These are phyloP conservation scores for Haliaeetus leucogaster DNA, from an alignment of 2,113 vertebrate genomes.

Conservation along the genomic window DNA sequence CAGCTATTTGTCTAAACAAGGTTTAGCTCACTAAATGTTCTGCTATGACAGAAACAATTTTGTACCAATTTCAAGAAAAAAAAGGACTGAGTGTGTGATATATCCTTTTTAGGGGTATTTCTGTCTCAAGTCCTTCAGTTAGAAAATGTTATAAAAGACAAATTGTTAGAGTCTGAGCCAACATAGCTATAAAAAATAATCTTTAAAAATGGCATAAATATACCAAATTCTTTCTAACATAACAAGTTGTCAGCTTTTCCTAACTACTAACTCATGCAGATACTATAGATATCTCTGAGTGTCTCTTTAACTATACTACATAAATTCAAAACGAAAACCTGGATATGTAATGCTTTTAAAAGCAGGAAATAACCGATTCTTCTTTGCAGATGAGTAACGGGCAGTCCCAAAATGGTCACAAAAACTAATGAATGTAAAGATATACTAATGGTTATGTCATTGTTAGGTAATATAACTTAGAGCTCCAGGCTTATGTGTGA, in stretches of 20 bases:
- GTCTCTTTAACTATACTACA: not conserved
- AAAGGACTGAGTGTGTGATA: not conserved
- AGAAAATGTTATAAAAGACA: not conserved
- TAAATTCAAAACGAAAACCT: not conserved
- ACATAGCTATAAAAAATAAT: not conserved
- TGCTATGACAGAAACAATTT: not conserved
- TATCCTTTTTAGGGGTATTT: not conserved
- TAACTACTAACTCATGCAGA: not conserved
- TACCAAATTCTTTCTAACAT: not conserved
- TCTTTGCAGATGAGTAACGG: not conserved
- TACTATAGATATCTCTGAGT: not conserved
- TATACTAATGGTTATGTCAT: not conserved
- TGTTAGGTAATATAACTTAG: not conserved
- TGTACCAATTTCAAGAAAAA: not conserved
- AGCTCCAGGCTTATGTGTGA: not conserved
- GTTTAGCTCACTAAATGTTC: not conserved
- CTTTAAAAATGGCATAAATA: not conserved
- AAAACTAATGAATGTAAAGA: not conserved
- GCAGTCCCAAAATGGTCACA: not conserved
- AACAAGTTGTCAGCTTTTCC: not conserved
- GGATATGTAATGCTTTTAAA: not conserved
- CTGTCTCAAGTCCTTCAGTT: not conserved
- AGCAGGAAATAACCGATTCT: not conserved
- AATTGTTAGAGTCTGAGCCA: not conserved
- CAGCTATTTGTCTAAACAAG: not conserved